These are phyloP conservation scores for Synergus gifuensis DNA, from an alignment of 2,888 invertebrate species.

Conservation along the genomic window DNA sequence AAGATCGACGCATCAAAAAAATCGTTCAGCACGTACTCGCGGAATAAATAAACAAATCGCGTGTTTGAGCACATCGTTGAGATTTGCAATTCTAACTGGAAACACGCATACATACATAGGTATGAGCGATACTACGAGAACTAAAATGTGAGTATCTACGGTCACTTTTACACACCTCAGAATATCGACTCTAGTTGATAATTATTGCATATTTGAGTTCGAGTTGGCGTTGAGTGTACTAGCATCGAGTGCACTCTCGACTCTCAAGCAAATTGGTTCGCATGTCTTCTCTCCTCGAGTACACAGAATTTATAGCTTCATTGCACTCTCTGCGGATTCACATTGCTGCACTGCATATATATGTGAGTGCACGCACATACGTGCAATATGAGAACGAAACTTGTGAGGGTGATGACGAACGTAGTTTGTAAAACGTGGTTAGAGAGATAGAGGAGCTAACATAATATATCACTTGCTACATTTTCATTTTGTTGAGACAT, in stretches of 20 bases:
- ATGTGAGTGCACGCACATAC: background rate
- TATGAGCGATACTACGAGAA: conserved; percentile 16
- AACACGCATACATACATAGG: conserved; percentile 19
- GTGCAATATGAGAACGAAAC: background rate
- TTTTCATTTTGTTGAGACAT: background rate
- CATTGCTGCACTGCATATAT: conserved; percentile 35
- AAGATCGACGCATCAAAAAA: conserved; percentile 7
- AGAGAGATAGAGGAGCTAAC: conserved; percentile 21
- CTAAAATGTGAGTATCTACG: conserved; percentile 16
- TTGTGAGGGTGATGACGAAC: conserved; percentile 36
- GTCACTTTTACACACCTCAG: conserved; percentile 16
- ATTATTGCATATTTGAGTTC: conserved; percentile 58
- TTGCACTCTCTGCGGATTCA: conserved; percentile 65
- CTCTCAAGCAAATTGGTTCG: conserved; percentile 71
- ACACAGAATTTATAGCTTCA: conserved; percentile 75
- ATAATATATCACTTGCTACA: conserved; percentile 2
- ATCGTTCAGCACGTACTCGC: background rate
- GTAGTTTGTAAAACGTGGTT: conserved; percentile 27
- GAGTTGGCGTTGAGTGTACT: conserved; percentile 47
- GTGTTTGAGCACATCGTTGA: conserved; percentile 32
- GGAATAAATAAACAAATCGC: conserved; percentile 30
- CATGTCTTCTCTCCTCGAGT: conserved; percentile 68
- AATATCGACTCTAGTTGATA: conserved; percentile 51
- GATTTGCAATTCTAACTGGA: conserved; percentile 40
- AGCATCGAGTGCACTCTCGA: conserved; percentile 55